Evolutionary conservation across 2,113 vertebrate species (phyloP).

Genomic region (Channa argus): DNA sequence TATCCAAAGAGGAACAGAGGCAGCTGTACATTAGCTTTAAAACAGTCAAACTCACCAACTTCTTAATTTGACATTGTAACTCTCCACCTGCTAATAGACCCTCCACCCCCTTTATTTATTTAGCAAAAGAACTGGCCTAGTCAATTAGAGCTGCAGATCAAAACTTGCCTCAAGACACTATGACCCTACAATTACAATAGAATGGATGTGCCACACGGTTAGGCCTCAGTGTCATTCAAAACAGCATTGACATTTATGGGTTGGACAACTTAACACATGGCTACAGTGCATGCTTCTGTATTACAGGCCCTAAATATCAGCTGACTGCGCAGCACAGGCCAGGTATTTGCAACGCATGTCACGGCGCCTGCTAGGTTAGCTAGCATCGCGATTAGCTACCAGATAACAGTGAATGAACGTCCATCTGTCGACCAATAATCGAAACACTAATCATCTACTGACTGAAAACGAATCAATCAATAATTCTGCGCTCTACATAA

Average conservation of each 20-base stretch:
- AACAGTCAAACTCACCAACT: constrained; percentile 1
- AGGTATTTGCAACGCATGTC: constrained; percentile 73
- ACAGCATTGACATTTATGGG: constrained; percentile 26
- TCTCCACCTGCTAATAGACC: constrained; percentile 59
- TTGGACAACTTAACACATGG: constrained; percentile 59
- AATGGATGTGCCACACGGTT: neutral
- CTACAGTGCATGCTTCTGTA: constrained; percentile 58
- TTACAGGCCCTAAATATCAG: constrained; percentile 66
- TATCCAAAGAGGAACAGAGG: neutral
- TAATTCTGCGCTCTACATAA: neutral
- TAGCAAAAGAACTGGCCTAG: constrained; percentile 33
- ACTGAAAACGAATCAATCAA: neutral
- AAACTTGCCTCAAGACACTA: constrained; percentile 13
- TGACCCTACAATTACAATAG: neutral
- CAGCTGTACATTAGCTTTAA: constrained; percentile 5
- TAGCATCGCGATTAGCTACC: constrained; percentile 61
- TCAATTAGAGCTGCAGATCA: constrained; percentile 62
- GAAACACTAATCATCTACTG: neutral
- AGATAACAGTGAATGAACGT: constrained; percentile 42
- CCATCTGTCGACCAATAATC: neutral
- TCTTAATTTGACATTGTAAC: constrained; percentile 59
- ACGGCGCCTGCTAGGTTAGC: constrained; percentile 57
- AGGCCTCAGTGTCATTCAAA: constrained; percentile 30
- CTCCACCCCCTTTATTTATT: neutral
- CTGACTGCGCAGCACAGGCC: constrained; percentile 76